Evolutionary conservation across 2,113 vertebrate species (phyloP).

Genomic region (Baryphthengus martii): DNA sequence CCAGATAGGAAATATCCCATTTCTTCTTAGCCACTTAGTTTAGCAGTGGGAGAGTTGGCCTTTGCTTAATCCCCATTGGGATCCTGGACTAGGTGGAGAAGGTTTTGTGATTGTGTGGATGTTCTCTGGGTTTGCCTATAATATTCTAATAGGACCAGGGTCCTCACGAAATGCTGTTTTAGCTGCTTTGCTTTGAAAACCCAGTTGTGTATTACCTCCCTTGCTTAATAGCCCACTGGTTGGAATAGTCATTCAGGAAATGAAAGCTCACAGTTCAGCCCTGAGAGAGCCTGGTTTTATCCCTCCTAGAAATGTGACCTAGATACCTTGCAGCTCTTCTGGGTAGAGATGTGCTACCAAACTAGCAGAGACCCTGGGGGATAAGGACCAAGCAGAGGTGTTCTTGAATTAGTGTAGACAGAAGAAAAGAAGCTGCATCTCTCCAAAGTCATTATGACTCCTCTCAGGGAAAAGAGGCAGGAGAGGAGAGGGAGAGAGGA

Average conservation of each 20-base stretch:
- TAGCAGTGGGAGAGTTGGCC: background rate
- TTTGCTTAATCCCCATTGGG: background rate
- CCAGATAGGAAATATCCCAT: background rate
- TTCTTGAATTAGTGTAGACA: background rate
- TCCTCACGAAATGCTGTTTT: background rate
- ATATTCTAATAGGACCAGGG: constrained; percentile 32
- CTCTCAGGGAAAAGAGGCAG: background rate
- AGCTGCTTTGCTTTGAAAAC: constrained; percentile 52
- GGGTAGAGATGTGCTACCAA: background rate
- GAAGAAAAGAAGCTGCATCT: background rate
- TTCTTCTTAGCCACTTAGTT: background rate
- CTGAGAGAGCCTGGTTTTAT: constrained; percentile 25
- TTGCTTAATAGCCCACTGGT: constrained; percentile 15
- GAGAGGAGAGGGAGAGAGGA: rapidly evolving
- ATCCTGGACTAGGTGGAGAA: background rate
- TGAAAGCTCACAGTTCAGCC: constrained; percentile 29
- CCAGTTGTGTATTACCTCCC: background rate
- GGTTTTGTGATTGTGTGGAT: background rate
- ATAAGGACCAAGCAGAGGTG: background rate
- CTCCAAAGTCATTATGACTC: background rate
- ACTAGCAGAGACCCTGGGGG: background rate
- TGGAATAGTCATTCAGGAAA: constrained; percentile 49
- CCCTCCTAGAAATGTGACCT: constrained; percentile 33
- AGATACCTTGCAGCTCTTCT: constrained; percentile 6
- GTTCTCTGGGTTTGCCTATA: constrained; percentile 25